These are phyloP conservation scores for Typhlichthys subterraneus DNA, from an alignment of 2,797 vertebrate genomes.

Conservation along the genomic window DNA sequence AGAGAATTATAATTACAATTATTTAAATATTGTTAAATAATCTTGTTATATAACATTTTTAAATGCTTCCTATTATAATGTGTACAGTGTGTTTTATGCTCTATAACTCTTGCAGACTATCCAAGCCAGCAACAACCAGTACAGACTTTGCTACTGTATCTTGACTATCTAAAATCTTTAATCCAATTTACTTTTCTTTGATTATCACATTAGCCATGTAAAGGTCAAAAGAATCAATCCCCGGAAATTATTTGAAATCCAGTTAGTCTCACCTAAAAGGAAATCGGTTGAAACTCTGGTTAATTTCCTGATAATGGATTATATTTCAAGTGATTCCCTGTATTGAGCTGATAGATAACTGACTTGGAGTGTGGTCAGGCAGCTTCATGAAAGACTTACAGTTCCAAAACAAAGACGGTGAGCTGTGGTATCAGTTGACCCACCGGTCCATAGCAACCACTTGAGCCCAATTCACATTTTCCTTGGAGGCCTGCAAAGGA, in stretches of 20 bases:
- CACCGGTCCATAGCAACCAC: constrained; percentile 57
- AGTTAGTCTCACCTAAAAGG: constrained; percentile 28
- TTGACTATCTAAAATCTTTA: neutral
- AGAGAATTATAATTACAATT: no score
- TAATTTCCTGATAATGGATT: constrained; percentile 40
- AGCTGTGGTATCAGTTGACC: constrained; percentile 58
- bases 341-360: constrained; percentile 17
- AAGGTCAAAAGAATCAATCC: constrained; percentile 39
- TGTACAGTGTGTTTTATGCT: no score
- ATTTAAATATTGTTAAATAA: no score
- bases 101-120: neutral
- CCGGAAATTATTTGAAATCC: constrained; percentile 30
- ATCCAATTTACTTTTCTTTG: neutral
- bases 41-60: no score
- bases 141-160: neutral
- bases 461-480: constrained; percentile 53
- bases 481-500: constrained; percentile 7
- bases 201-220: constrained; percentile 3
- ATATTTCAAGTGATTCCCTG: constrained; percentile 43
- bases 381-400: constrained; percentile 59
- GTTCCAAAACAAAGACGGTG: constrained; percentile 48
- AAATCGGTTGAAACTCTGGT: constrained; percentile 25
- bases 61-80: no score
- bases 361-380: constrained; percentile 31
- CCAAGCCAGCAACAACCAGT: neutral